Evolutionary conservation across 2,888 invertebrate genomes (phyloP).

Genomic region (Sphaeridia pumilis): DNA sequence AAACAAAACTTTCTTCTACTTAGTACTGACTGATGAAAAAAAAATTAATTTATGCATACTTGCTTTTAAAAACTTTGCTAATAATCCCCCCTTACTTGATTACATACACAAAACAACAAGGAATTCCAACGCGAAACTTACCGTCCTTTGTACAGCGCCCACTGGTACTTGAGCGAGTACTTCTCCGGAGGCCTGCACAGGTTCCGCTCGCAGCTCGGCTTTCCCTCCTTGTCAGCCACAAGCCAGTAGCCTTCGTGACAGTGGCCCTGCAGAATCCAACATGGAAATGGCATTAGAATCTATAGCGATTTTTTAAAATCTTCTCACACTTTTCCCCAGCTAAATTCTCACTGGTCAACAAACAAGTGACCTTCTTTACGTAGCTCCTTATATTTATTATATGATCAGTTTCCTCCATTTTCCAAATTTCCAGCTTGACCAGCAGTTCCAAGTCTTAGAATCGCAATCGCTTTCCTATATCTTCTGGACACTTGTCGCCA

Average conservation of each 20-base stretch:
- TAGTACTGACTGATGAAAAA: neutral
- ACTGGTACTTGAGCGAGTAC: constrained; percentile 33
- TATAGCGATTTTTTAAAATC: no score
- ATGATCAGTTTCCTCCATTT: no score
- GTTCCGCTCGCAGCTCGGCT: constrained; percentile 34
- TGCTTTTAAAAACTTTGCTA: neutral
- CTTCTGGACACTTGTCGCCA: neutral
- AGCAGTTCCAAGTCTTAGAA: no score
- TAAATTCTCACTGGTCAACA: neutral
- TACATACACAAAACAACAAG: neutral
- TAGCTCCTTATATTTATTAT: no score
- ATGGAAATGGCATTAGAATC: no score
- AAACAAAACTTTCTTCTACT: neutral
- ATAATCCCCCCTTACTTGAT: neutral
- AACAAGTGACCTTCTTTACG: neutral
- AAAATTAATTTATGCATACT: constrained; percentile 4
- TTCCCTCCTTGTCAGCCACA: constrained; percentile 33
- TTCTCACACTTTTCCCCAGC: neutral
- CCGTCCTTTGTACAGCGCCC: constrained; percentile 35
- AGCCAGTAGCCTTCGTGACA: constrained; percentile 35
- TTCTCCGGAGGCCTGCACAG: constrained; percentile 34
- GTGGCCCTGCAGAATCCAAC: constrained; percentile 24
- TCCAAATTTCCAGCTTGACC: no score
- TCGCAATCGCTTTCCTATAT: neutral
- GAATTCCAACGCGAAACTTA: neutral